Evolutionary conservation across 2,888 invertebrate species (phyloP), one percentile per base, ranked within the genome.

Genomic region (Bombylius major): DNA sequence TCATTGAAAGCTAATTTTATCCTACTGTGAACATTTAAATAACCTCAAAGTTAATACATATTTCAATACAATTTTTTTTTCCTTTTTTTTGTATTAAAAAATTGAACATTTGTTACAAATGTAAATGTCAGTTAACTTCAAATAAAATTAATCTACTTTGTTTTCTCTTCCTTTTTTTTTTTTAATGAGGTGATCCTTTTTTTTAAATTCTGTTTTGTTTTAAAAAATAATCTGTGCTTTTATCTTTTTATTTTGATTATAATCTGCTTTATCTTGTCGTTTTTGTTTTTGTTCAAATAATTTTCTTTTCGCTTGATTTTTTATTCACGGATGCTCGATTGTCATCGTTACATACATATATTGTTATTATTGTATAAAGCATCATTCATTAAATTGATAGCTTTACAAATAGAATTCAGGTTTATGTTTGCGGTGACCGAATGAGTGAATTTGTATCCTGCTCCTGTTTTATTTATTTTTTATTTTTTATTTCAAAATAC

Each of bases 401-500:
- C 51, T 42, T 55, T 36, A 47, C 55, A 55, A 55, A 55, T 55
- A 55, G 55, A 51, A 55, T 55, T 55, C 46, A 47, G 51, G 47
- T 51, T 55, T 39, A 51, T 55, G 51, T 51, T 23, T 55, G 55
- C 47, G 55, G 55, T 55, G 33, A 36, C 33, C 46, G 51, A 55
- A 55, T 55, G 51, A 55, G 50, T 55, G 51, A 55, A 55, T 55
- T 55, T 51, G 55, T 55, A 51, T 55, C 51, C 51, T 55, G 47
- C 14, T 39, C 47, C 51, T 51, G 55, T 47, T 55, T 55, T 50
- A 46, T 23, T 23, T n/a, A n/a, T 2, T 23, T 59, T 53, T 58
- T 55, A 31, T 62, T 58, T 54, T 44, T 62, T 65, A 65, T 62
- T 85, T 84, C 1, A 23, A 23, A 23, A 23, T 23, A 23, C 23